A percentile compares a stretch with the other conserved stretches of the same genome.
phyloP scores from a whole-genome alignment of 2,888 invertebrate species.

The Zeuzera pyrina region DNA sequence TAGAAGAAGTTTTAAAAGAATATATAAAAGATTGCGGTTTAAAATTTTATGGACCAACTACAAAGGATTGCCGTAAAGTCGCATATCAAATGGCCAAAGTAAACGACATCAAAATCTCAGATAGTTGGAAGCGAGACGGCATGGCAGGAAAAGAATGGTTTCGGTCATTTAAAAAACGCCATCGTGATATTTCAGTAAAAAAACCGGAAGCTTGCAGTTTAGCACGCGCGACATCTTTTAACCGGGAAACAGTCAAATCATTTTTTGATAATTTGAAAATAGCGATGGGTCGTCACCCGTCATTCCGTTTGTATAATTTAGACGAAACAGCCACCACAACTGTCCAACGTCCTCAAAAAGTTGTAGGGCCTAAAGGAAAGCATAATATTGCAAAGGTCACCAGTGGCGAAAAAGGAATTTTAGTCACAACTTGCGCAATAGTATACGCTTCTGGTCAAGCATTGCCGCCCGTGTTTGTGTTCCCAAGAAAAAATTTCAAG shows the following conservation, averaged over 20 bases:
- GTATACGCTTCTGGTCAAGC: slow-evolving; percentile 18
- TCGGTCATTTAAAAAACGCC: slow-evolving; percentile 4
- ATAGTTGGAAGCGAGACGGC: too few relatives aligned
- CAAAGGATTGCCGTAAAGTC: too few relatives aligned
- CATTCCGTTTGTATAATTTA: slow-evolving; percentile 13
- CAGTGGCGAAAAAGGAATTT: slow-evolving; percentile 13
- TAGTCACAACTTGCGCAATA: slow-evolving; percentile 16
- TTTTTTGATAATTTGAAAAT: slow-evolving; percentile 15
- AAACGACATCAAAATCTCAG: too few relatives aligned
- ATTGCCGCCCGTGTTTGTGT: slow-evolving; percentile 25
- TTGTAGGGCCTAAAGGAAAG: slow-evolving; percentile 16
- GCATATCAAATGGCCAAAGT: too few relatives aligned
- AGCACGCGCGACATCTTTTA: slow-evolving; percentile 12
- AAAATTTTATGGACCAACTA: too few relatives aligned
- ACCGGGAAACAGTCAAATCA: slow-evolving; percentile 8
- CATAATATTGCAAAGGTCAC: slow-evolving; percentile 13
- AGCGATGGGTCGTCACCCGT: background rate
- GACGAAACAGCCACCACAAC: slow-evolving; percentile 15
- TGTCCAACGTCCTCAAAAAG: slow-evolving; percentile 13
- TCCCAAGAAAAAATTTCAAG: slow-evolving; percentile 25
- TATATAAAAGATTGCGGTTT: too few relatives aligned
- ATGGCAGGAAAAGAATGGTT: too few relatives aligned
- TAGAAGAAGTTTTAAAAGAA: too few relatives aligned
- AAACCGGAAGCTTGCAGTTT: slow-evolving; percentile 17
- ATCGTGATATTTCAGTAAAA: slow-evolving; percentile 9